These are phyloP conservation scores for Corythornis madagascariensis DNA, from an alignment of 2,113 vertebrate species.

Conservation along the genomic window DNA sequence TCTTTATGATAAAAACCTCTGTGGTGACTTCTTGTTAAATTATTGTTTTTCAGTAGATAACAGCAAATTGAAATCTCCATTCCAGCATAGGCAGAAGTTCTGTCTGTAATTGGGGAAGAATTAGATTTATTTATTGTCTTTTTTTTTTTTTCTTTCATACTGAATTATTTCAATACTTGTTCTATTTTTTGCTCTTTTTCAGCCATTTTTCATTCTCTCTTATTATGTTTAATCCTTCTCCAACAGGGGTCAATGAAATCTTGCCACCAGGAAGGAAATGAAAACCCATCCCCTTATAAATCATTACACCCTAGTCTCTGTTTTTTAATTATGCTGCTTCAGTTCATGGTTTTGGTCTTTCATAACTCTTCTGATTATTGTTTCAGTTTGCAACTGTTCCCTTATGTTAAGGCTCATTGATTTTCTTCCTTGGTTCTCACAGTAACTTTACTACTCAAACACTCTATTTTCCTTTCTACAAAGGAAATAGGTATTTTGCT, in stretches of 20 bases:
- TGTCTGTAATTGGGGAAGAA: background rate
- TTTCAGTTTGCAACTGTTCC: slow-evolving; percentile 6
- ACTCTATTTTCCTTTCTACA: background rate
- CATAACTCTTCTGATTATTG: background rate
- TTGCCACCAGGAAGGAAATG: background rate
- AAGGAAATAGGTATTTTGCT: slow-evolving; percentile 13
- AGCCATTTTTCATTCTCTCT: background rate
- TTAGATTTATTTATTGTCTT: background rate
- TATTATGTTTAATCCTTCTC: background rate
- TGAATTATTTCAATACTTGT: background rate
- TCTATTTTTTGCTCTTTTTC: background rate
- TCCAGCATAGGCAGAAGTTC: background rate
- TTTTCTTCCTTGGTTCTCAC: slow-evolving; percentile 20
- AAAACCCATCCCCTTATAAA: background rate
- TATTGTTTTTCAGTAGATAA: background rate
- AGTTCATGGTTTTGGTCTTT: background rate
- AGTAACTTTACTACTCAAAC: background rate
- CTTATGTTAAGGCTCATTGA: slow-evolving; percentile 19
- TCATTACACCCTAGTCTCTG: background rate
- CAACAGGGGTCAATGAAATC: background rate
- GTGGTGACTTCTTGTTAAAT: background rate
- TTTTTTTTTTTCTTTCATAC: background rate
- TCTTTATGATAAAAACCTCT: background rate
- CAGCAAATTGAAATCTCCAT: background rate
- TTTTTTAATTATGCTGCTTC: background rate